These are phyloP conservation scores for Aleiodes testaceus DNA, from an alignment of 2,888 invertebrate genomes.

Conservation along the genomic window DNA sequence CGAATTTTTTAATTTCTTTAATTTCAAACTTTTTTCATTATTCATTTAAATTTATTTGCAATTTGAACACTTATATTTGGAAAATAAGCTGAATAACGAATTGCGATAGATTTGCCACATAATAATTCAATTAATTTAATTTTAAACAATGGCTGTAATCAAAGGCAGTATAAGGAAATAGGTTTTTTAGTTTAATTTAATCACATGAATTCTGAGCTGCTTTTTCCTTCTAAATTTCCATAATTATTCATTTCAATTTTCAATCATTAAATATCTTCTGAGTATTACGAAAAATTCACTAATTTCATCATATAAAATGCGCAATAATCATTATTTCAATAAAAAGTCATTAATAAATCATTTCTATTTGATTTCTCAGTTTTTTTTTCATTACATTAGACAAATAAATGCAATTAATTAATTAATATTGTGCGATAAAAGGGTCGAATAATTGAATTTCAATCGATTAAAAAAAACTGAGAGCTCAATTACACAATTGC, in stretches of 20 bases:
- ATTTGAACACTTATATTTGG: slow-evolving; percentile 13
- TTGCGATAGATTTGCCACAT: no score
- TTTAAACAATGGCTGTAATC: slow-evolving; percentile 32
- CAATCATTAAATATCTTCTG: slow-evolving; percentile 4
- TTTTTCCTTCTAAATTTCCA: slow-evolving; percentile 11
- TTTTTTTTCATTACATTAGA: background rate
- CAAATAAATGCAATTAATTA: slow-evolving; percentile 21
- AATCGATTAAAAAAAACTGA: background rate
- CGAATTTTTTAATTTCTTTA: slow-evolving; percentile 33
- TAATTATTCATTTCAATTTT: slow-evolving; percentile 13
- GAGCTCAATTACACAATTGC: no score
- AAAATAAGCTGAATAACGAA: slow-evolving; percentile 21
- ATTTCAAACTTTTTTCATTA: slow-evolving; percentile 25
- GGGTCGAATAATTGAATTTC: background rate
- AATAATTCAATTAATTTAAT: slow-evolving; percentile 9
- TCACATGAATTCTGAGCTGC: slow-evolving; percentile 40
- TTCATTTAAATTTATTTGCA: slow-evolving; percentile 1
- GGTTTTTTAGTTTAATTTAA: slow-evolving; percentile 36
- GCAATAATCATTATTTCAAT: background rate
- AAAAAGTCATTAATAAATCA: no score
- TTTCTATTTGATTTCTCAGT: background rate
- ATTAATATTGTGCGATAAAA: slow-evolving; percentile 30
- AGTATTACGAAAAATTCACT: slow-evolving; percentile 5
- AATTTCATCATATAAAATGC: slow-evolving; percentile 30
- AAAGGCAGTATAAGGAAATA: slow-evolving; percentile 53